phyloP scores from a whole-genome alignment of 2,888 invertebrate genomes.

The Torymus tubicola region DNA sequence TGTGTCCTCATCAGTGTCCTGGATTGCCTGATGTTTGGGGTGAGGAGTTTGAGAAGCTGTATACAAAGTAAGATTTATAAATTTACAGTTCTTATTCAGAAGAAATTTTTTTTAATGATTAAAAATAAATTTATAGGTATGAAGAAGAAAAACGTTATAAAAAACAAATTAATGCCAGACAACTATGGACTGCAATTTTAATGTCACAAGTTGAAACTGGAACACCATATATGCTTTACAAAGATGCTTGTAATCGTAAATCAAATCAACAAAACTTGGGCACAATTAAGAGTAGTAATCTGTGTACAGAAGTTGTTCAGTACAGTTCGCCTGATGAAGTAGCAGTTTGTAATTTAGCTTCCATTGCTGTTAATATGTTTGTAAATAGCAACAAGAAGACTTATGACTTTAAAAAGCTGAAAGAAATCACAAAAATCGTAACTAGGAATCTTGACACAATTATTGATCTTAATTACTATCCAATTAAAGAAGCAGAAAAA shows the following conservation, averaged over 20 bases:
- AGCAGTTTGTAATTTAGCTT: slow-evolving; percentile 98
- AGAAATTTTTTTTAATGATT: too few species aligned
- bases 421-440: slow-evolving; percentile 90
- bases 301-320: slow-evolving; percentile 98
- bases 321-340: slow-evolving; percentile 95
- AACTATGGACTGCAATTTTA: slow-evolving; percentile 95
- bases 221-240: slow-evolving; percentile 97
- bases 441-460: slow-evolving; percentile 96
- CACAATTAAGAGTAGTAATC: slow-evolving; percentile 97
- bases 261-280: slow-evolving; percentile 99
- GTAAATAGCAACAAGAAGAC: slow-evolving; percentile 85
- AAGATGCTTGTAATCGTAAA: slow-evolving; percentile 97
- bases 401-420: slow-evolving; percentile 92
- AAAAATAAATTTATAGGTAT: slow-evolving; percentile 78
- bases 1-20: slow-evolving; percentile 97
- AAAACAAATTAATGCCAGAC: slow-evolving; percentile 87
- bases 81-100: not conserved
- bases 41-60: slow-evolving; percentile 93
- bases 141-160: slow-evolving; percentile 86
- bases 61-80: slow-evolving; percentile 79
- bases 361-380: slow-evolving; percentile 97
- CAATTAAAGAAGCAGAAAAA: slow-evolving; percentile 89
- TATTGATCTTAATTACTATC: slow-evolving; percentile 97
- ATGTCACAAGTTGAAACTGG: slow-evolving; percentile 98
- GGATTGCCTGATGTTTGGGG: slow-evolving; percentile 96